phyloP scores from a whole-genome alignment of 2,888 invertebrate species.

The Hydropsyche betteni region DNA sequence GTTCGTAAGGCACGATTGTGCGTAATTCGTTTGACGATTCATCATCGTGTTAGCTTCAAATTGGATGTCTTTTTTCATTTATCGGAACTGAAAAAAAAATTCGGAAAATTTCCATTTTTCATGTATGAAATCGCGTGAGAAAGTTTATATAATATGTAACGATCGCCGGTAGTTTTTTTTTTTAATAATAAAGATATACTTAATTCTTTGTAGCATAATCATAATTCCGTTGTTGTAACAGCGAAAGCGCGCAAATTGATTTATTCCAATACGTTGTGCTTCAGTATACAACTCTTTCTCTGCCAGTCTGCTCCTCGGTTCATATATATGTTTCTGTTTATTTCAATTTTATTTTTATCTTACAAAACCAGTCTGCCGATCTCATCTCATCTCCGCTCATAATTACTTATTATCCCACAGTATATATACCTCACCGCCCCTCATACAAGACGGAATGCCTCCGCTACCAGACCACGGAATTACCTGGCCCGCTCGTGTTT shows the following conservation, averaged over 20 bases:
- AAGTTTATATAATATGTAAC: too few relatives aligned
- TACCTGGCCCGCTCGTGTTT: slow-evolving; percentile 36
- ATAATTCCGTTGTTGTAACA: slow-evolving; percentile 1
- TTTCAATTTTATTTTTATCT: slow-evolving; percentile 47
- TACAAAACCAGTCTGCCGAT: slow-evolving; percentile 46
- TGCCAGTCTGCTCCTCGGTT: background rate
- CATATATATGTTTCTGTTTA: slow-evolving; percentile 44
- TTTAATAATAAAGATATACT: too few relatives aligned
- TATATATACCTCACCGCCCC: slow-evolving; percentile 34
- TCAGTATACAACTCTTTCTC: slow-evolving; percentile 8
- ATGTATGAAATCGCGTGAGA: background rate
- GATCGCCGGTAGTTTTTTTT: too few relatives aligned
- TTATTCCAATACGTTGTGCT: slow-evolving; percentile 11
- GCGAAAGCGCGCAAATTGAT: slow-evolving; percentile 26
- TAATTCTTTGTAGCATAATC: too few relatives aligned
- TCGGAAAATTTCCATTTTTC: slow-evolving; percentile 11
- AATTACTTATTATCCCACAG: slow-evolving; percentile 52
- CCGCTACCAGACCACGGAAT: slow-evolving; percentile 43
- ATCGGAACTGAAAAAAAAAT: slow-evolving; percentile 21
- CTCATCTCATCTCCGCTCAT: slow-evolving; percentile 48
- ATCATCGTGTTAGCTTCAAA: background rate
- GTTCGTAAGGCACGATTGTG: too few relatives aligned
- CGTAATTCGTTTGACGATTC: slow-evolving; percentile 9
- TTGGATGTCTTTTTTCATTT: slow-evolving; percentile 4
- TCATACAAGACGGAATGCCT: slow-evolving; percentile 17